Base-by-base conservation (phyloP, 2,888 invertebrate species). In the Nasonovia ribisnigri region DNA sequence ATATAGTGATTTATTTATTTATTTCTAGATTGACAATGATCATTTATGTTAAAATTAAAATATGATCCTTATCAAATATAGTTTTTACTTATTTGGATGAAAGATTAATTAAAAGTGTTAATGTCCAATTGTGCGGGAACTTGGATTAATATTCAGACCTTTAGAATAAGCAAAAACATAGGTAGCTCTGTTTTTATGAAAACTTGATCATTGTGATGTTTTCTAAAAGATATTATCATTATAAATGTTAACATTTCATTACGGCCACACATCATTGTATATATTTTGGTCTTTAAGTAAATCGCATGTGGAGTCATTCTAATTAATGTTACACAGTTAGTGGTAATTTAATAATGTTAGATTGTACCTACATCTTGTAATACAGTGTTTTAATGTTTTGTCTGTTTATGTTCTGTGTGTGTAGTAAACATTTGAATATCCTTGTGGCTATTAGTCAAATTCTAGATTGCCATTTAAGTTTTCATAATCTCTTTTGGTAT, bases 101-200 rank as follows among this genome's bases (percentile, higher is more conserved):
- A 36, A 36, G 36, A 36, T 77, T 36, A 42, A 84, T 26, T 67
- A 84, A 84, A 3, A 36, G 26, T 88, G 36, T 36, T 24, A 3
- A 51, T 36, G 42, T 88, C 26, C 1, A 46, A 90, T 67, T 46
- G 46, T 46, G 60, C n/a, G 46, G 10, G 1, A 60, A 46, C 89
- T 46, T 46, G 4, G 89, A 90, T 90, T 90, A 67, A 46, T 60
- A 90, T 60, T 90, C n/a, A 10, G 46, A 90, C 89, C 89, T 90
- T 46, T 24, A 10, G n/a, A 90, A 90, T 67, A 67, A 89, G 89
- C 89, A 89, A 89, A 89, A 89, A 89, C 89, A 20, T n/a, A n/a
- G n/a, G n/a, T 26, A 54, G 88, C 36, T 54, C 1, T 54, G 26
- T 54, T 88, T 57, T 88, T 43, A 29, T 42, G 26, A 13, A 29